phyloP scores from a whole-genome alignment of 2,113 vertebrate genomes.

The Dromas ardeola region DNA sequence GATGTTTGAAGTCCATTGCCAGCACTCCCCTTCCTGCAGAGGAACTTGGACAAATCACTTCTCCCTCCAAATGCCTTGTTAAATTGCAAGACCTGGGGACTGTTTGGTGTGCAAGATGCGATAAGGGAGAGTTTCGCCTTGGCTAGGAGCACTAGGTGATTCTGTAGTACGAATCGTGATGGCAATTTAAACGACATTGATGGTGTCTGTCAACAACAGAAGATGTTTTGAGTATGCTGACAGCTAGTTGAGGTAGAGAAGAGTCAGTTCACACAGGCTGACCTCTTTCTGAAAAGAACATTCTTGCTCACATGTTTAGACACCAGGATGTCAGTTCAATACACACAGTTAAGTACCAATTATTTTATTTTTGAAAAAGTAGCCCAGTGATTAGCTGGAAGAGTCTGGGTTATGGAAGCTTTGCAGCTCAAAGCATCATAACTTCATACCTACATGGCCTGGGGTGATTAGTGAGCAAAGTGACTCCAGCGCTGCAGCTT shows the following conservation, averaged over 20 bases:
- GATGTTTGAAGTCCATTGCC: not conserved
- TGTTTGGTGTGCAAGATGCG: not conserved
- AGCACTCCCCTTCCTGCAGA: not conserved
- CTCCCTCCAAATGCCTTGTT: not conserved
- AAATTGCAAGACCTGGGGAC: not conserved
- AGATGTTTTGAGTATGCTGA: not conserved
- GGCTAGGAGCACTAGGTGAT: not conserved
- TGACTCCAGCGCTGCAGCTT: not conserved
- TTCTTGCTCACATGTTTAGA: not conserved
- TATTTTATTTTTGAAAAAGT: not conserved
- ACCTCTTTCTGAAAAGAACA: not conserved
- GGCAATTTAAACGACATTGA: not conserved
- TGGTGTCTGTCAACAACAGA: not conserved
- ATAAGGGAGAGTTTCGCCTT: not conserved
- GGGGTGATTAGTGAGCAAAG: fast-evolving
- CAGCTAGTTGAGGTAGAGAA: not conserved
- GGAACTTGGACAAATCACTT: not conserved
- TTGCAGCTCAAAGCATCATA: not conserved
- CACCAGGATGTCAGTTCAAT: not conserved
- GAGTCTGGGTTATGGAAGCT: not conserved
- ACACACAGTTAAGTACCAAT: not conserved
- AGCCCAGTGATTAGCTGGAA: not conserved
- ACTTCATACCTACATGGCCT: not conserved
- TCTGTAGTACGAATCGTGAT: not conserved
- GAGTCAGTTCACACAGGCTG: not conserved